phyloP scores from a whole-genome alignment of 2,888 invertebrate species.

The Philaethria dido region DNA sequence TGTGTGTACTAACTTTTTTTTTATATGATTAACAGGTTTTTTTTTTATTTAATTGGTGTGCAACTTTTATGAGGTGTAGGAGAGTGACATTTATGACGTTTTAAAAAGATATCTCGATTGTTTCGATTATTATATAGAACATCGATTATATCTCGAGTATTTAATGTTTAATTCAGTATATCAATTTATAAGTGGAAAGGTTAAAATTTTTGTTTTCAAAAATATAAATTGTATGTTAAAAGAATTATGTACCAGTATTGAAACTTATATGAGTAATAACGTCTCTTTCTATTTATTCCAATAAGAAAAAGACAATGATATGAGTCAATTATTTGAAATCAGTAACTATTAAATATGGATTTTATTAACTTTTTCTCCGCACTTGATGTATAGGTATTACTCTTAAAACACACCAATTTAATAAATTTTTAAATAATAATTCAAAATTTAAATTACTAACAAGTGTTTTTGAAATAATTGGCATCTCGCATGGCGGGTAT shows the following conservation, averaged over 20 bases:
- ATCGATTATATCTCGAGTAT: not conserved
- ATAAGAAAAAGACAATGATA: too few species aligned
- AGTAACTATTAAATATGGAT: too few species aligned
- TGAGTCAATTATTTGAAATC: too few species aligned
- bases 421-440: conserved; percentile 18
- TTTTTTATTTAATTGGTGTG: conserved; percentile 35
- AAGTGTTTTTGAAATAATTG: conserved; percentile 23
- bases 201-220: too few species aligned
- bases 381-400: too few species aligned
- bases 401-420: conserved; percentile 33
- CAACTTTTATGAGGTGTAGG: conserved; percentile 1
- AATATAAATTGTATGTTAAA: too few species aligned
- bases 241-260: too few species aligned
- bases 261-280: too few species aligned
- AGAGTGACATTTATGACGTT: not conserved
- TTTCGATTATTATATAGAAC: not conserved
- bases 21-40: conserved; percentile 10
- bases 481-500: conserved; percentile 28
- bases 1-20: conserved; percentile 39
- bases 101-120: not conserved
- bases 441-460: conserved; percentile 32
- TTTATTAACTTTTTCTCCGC: too few species aligned
- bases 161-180: not conserved
- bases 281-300: too few species aligned
- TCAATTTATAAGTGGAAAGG: too few species aligned